Percentiles rank a stretch among this genome's conserved stretches.
Evolutionary conservation across 2,888 invertebrate genomes (phyloP).

Genomic region (Melanophora roralis): DNA sequence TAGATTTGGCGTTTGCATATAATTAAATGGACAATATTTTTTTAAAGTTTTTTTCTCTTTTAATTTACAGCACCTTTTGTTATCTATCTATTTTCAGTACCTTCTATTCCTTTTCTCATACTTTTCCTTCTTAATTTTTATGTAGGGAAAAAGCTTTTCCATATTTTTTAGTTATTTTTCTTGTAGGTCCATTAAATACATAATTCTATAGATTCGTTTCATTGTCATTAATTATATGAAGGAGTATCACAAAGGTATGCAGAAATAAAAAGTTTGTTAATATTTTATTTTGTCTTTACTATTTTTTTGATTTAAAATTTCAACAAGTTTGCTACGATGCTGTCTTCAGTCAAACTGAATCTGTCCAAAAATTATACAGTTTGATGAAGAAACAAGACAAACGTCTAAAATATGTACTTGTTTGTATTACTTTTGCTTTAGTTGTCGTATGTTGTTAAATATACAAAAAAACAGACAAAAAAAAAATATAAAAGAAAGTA

Average conservation of each 20-base stretch:
- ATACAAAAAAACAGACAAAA: not conserved
- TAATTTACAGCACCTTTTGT: too few species aligned
- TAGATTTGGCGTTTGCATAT: too few species aligned
- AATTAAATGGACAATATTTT: too few species aligned
- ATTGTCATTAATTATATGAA: constrained; percentile 23
- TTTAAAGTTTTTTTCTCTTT: too few species aligned
- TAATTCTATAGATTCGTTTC: constrained; percentile 23
- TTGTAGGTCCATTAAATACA: too few species aligned
- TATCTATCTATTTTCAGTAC: too few species aligned
- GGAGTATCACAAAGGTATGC: not conserved
- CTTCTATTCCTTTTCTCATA: too few species aligned
- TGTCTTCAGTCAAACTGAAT: constrained; percentile 54
- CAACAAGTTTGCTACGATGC: constrained; percentile 41
- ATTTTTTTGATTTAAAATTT: constrained; percentile 28
- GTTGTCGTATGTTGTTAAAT: constrained; percentile 46
- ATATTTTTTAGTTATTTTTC: too few species aligned
- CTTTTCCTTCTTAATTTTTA: too few species aligned
- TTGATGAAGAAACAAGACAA: constrained; percentile 8
- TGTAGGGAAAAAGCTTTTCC: too few species aligned
- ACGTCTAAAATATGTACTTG: not conserved
- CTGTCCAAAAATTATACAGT: constrained; percentile 39
- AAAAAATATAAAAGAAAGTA: constrained; percentile 4
- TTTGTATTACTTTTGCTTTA: constrained; percentile 8
- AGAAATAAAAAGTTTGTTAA: constrained; percentile 1
- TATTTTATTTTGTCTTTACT: not conserved